Evolutionary conservation across 2,888 invertebrate genomes (phyloP), one percentile per base, ranked within the genome.

Genomic region (Epinotia brunnichana): DNA sequence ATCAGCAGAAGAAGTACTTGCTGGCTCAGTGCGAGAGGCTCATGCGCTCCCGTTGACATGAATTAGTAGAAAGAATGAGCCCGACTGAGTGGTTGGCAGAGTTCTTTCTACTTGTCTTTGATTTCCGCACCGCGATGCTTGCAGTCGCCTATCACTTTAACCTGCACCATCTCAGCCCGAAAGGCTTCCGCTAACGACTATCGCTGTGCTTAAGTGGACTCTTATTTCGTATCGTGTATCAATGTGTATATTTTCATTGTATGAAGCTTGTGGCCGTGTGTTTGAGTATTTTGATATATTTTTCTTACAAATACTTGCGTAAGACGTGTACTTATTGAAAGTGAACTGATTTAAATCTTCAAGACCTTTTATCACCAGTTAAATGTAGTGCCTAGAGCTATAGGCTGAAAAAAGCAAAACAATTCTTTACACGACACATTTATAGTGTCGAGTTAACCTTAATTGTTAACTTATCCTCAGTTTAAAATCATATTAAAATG

Each of bases 21-120:
- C 79, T 92, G n/a, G 86, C 90, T 1, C 90, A 90, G 79, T 93
- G 93, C 82, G 83, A 87, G 79, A 81, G 90, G 15, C 84, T 93
- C 5, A 93, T 91, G 86, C 78, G 77, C 2, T 72, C 84, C 10
- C 90, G 86, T 91, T 94, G 94, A 94, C 94, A 90, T 84, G 85
- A 89, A 85, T 83, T 73, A 51, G 92, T 91, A 91, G 92, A 89
- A 89, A 89, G 92, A 80, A 84, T 84, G 35, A 63, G 83, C 66
- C 80, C 83, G 3, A 68, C 77, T 15, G 83, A 85, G 9, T 82
- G 85, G 86, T 76, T 90, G 77, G 81, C 74, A 60, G 84, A 87
- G 71, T 86, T 91, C 92, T 92, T 92, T 92, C 92, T 92, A 91
- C 93, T 86, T 77, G 71, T 88, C 73, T 90, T 92, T 80, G 86